A percentile compares a stretch with the other conserved stretches of the same genome.
Conservation (phyloP, 1,140 invertebrate genomes). For the Eupristina koningsbergeri region DNA sequence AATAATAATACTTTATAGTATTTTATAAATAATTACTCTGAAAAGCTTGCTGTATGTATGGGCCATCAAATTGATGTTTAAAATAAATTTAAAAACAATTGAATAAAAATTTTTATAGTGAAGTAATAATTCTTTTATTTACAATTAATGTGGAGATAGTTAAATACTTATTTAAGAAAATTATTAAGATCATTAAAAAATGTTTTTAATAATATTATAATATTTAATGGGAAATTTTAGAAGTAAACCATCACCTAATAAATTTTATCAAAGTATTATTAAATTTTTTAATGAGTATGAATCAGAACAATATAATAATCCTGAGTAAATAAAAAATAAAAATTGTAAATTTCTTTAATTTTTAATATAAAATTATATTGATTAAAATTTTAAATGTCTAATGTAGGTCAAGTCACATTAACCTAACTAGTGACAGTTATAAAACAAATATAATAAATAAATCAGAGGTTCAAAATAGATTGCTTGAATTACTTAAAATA, state of each 20-base stretch:
- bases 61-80: not conserved
- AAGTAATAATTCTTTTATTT: conserved; percentile 1
- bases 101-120: not conserved
- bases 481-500: conserved; percentile 17
- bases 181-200: not conserved
- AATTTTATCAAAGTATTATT: too few relatives aligned
- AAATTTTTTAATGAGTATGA: too few relatives aligned
- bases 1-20: not conserved
- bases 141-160: not conserved
- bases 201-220: not conserved
- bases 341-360: not conserved
- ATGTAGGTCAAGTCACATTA: not conserved
- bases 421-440: conserved; percentile 3
- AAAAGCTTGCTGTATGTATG: not conserved
- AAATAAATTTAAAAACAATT: conserved; percentile 6
- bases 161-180: not conserved
- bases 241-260: not conserved
- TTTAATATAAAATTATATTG: not conserved
- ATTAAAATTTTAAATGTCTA: not conserved
- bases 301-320: not conserved
- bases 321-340: not conserved
- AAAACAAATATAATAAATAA: not conserved
- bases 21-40: not conserved
- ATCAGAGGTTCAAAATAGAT: not conserved
- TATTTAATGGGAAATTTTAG: not conserved